Evolutionary conservation across 2,888 invertebrate genomes (phyloP), one percentile per base, ranked within the genome.

Genomic region (Zootermopsis nevadensis): DNA sequence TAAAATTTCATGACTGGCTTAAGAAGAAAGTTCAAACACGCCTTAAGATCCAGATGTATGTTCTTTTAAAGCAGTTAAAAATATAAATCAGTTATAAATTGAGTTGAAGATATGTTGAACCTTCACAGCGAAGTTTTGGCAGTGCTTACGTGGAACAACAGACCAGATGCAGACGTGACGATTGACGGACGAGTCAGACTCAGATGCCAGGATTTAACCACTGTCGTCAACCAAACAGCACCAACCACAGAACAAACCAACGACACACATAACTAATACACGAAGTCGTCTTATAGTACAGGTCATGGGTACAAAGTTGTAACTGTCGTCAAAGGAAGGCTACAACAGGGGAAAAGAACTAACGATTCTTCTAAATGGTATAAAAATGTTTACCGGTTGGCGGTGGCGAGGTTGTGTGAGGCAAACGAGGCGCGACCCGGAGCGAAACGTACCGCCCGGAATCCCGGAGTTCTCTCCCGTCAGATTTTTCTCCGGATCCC

Each of bases 401-500:
- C n/a, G 74, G 38, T 24, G 74, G 74, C 74, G 74, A 33, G 27
- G 69, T 8, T 2, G 1, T 38, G n/a, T 24, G 74, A 38, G 10
- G n/a, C n/a, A 24, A 60, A n/a, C 69, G 74, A 74, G 33, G n/a
- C n/a, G 35, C 35, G 38, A 74, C 0, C 38, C 74, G 74, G 74
- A 74, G 74, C 74, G 74, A 74, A 74, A 74, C 74, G 74, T 35
- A 15, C 74, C 74, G 35, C 74, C 74, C 7, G 74, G 74, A 74
- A 74, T 74, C 74, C 74, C 42, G 42, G 74, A 74, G 74, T 74
- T 74, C 74, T 74, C 74, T 74, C 74, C 74, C 74, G 74, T 74
- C 74, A 74, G 74, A 74, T 74, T 74, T 74, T 38, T 42, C 74
- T 38, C 35, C n/a, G 74, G 74, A 74, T 35, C 60, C 60, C 60